A percentile compares a stretch with the other conserved stretches of the same genome.
Evolutionary conservation across 1,140 invertebrate genomes (phyloP).

Genomic region (Cydia pomonella): DNA sequence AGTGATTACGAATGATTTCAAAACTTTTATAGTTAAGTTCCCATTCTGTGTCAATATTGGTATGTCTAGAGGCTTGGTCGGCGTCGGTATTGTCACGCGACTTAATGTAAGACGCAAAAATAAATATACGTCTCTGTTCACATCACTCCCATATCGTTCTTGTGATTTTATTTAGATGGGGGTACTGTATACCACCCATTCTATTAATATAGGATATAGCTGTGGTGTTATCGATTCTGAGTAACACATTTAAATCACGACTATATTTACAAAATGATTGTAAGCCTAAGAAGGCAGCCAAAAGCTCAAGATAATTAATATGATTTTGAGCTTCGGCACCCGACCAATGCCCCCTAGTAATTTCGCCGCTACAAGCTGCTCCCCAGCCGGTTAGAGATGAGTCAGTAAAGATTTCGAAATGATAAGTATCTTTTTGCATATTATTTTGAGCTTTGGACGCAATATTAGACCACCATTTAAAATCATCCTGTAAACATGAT

Average conservation of each 20-base stretch:
- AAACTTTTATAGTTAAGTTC: slow-evolving; percentile 30
- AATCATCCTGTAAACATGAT: background rate
- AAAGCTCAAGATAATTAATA: slow-evolving; percentile 36
- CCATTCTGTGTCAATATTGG: slow-evolving; percentile 35
- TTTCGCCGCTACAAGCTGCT: slow-evolving; percentile 23
- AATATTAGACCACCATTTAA: slow-evolving; percentile 24
- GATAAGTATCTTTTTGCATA: slow-evolving; percentile 29
- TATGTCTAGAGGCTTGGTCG: slow-evolving; percentile 10
- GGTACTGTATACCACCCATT: too few species aligned
- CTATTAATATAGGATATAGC: too few species aligned
- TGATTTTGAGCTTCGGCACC: slow-evolving; percentile 8
- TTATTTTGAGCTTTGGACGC: background rate
- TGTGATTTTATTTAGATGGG: slow-evolving; percentile 30
- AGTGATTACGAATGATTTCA: slow-evolving; percentile 32
- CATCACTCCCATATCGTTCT: slow-evolving; percentile 36
- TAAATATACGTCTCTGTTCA: slow-evolving; percentile 18
- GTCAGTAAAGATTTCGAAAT: slow-evolving; percentile 34
- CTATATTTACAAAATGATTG: slow-evolving; percentile 31
- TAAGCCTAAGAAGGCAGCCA: slow-evolving; percentile 34
- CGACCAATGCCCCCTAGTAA: slow-evolving; percentile 22
- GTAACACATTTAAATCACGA: slow-evolving; percentile 37
- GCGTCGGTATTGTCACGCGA: slow-evolving; percentile 26
- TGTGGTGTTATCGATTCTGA: slow-evolving; percentile 44
- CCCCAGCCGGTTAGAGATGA: slow-evolving; percentile 36
- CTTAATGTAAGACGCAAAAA: slow-evolving; percentile 34